Evolutionary conservation across 2,888 invertebrate species (phyloP).

Genomic region (Lasioglossum morio): DNA sequence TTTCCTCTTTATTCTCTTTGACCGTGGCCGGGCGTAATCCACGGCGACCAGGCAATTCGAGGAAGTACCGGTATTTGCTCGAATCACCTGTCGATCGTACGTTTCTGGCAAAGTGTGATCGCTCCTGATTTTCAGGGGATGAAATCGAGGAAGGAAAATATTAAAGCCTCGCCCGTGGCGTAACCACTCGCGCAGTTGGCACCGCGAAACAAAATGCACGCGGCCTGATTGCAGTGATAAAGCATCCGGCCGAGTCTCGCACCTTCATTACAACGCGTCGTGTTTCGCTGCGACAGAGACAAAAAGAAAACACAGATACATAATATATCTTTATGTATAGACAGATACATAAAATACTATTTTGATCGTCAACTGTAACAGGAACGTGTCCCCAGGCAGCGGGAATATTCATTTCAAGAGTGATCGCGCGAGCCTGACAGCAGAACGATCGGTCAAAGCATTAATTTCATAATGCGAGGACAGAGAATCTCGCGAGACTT

Average conservation of each 20-base stretch:
- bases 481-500: constrained; percentile 21
- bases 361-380: no score
- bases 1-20: constrained; percentile 15
- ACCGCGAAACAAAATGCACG: not conserved
- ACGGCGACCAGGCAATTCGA: constrained; percentile 60
- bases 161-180: not conserved
- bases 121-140: constrained; percentile 61
- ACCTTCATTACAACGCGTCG: not conserved
- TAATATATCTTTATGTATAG: no score
- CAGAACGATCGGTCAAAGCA: constrained; percentile 17
- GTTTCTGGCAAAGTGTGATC: constrained; percentile 55
- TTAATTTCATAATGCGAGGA: constrained; percentile 60
- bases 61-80: constrained; percentile 60
- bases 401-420: no score
- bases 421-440: not conserved
- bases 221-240: constrained; percentile 1
- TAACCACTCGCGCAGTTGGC: not conserved
- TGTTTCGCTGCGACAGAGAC: not conserved
- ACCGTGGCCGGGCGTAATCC: constrained; percentile 54
- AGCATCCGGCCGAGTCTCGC: not conserved
- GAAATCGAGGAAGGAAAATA: not conserved
- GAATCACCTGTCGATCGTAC: constrained; percentile 72
- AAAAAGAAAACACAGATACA: not conserved
- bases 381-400: no score
- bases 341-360: no score